phyloP scores from a whole-genome alignment of 2,113 vertebrate genomes.

The Proteles cristata region DNA sequence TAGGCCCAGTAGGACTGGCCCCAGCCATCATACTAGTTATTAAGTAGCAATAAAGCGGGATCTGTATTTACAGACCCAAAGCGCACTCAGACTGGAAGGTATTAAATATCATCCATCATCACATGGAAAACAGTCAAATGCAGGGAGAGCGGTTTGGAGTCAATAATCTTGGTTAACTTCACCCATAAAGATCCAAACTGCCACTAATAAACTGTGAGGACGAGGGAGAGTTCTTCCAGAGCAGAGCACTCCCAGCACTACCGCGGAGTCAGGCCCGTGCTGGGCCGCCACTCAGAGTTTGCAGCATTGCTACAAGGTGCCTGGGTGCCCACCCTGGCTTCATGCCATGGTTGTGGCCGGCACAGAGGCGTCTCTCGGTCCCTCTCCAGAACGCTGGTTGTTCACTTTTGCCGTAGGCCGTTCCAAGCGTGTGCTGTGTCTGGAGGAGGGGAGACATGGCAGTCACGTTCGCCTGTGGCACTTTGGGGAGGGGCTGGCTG shows the following conservation, averaged over 20 bases:
- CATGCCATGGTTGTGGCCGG: neutral
- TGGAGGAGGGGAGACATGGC: neutral
- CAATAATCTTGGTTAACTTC: neutral
- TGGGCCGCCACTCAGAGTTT: accelerated
- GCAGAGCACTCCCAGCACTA: accelerated
- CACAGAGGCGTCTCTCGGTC: neutral
- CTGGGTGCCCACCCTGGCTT: accelerated
- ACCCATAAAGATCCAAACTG: neutral
- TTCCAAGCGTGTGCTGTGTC: neutral
- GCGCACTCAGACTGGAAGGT: neutral
- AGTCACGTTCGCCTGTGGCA: accelerated
- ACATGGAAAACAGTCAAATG: neutral
- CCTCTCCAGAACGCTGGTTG: neutral
- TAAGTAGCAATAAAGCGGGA: conserved; percentile 33
- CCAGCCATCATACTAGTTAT: neutral
- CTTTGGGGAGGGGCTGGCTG: neutral
- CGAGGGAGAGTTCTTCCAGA: neutral
- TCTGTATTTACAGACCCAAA: conserved; percentile 36
- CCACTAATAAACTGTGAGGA: neutral
- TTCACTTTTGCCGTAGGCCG: neutral
- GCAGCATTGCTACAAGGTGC: accelerated
- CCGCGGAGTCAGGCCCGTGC: accelerated
- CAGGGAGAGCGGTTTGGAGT: neutral
- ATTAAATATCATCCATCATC: conserved; percentile 60
- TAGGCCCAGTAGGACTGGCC: neutral